Conservation (phyloP, 2,888 invertebrate species). For the Eilema sororculum region DNA sequence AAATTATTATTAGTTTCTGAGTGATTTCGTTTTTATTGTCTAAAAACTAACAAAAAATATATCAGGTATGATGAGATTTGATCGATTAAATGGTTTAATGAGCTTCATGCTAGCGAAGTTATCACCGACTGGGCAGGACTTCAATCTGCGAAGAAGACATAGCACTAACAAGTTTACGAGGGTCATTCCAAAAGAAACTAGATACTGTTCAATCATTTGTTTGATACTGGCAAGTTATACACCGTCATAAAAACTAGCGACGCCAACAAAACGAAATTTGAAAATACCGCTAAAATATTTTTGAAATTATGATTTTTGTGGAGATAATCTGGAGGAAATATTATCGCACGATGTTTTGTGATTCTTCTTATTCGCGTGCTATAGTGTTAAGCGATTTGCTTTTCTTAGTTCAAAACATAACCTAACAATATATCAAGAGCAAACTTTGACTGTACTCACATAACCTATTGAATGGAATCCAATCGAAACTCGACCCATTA, state of each 20-base stretch:
- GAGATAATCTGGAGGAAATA: not conserved
- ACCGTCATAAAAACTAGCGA: not conserved
- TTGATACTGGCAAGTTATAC: not conserved
- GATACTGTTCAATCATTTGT: not conserved
- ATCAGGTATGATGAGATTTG: not conserved
- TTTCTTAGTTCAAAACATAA: not conserved
- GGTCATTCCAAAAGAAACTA: not conserved
- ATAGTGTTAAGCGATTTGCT: not conserved
- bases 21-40: not conserved
- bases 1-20: not conserved
- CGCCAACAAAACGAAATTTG: not conserved
- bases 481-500: not conserved
- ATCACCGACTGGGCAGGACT: not conserved
- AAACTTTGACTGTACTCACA: not conserved
- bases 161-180: constrained; percentile 1
- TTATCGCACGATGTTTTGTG: not conserved
- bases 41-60: not conserved
- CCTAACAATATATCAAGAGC: not conserved
- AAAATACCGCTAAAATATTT: not conserved
- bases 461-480: not conserved
- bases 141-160: not conserved
- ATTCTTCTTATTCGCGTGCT: not conserved
- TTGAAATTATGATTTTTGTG: not conserved
- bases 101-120: not conserved
- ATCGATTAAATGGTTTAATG: not conserved